Evolutionary conservation across 2,113 vertebrate genomes (phyloP).

Genomic region (Seriola dumerili): DNA sequence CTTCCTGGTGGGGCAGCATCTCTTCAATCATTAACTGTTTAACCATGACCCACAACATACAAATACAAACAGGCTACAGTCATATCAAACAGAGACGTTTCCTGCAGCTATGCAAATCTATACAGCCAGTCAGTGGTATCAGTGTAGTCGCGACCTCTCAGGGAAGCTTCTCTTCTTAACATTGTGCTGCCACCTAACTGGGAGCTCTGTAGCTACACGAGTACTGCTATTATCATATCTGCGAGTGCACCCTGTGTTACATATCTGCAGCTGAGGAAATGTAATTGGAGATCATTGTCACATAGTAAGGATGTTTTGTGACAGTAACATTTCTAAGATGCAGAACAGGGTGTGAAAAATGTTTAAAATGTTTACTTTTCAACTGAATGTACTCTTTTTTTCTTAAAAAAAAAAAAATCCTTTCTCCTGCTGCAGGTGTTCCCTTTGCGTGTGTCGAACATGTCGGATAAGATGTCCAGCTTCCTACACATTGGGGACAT

Average conservation of each 20-base stretch:
- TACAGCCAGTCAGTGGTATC: not conserved
- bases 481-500: conserved; percentile 98
- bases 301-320: no score
- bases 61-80: conserved; percentile 32
- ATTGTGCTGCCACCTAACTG: not conserved
- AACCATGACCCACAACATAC: not conserved
- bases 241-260: not conserved
- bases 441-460: conserved; percentile 78
- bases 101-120: conserved; percentile 66
- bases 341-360: no score
- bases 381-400: not conserved
- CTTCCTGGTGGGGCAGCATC: conserved; percentile 26
- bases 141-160: conserved; percentile 7
- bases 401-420: not conserved
- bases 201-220: not conserved
- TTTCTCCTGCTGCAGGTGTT: conserved; percentile 75
- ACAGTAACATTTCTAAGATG: no score
- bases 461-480: conserved; percentile 99
- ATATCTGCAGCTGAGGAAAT: not conserved
- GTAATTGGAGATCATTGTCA: not conserved
- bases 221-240: not conserved
- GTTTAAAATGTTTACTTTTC: no score
- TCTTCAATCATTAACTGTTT: conserved; percentile 51
- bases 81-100: conserved; percentile 17
- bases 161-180: not conserved